Base-by-base conservation (phyloP, 2,113 vertebrate genomes). In the Rhodinocichla rosea region DNA sequence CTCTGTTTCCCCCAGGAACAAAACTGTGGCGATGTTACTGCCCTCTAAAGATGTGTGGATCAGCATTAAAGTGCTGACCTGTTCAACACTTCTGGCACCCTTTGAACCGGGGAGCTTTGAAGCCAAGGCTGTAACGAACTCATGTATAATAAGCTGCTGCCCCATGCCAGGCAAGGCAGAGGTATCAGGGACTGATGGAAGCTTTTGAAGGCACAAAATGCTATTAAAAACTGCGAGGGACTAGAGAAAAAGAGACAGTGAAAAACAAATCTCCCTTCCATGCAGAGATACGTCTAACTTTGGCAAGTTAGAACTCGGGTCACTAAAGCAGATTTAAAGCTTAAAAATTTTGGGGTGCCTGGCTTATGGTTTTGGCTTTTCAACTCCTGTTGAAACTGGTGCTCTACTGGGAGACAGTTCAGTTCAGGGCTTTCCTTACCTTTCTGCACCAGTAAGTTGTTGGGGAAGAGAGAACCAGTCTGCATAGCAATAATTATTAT, bases 401-500 rank as follows among this genome's bases (percentile, higher is more conserved):
- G 40, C 64, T 92, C 64, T 83, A 53, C 52, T 26, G 68, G 73
- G 68, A 92, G 76, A 45, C 52, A 28, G 82, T 91, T 90, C 92
- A 93, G 55, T 59, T 94, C 64, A 94, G 83, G 62, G 76, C 68
- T 94, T 77, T 91, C 50, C 78, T 89, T 82, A 30, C 78, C 40
- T 60, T 88, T 62, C 91, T 92, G 84, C 85, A 80, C 92, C 85
- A 90, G 53, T 88, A 75, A 89, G 68, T 67, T 93, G n/a, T 32
- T 56, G 91, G 90, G 92, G 94, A 96, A 89, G 68, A 60, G 68
- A 96, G 94, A 92, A 92, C 47, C 85, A 81, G 95, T 53, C 86
- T 95, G 90, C 90, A 50, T 83, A 95, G 94, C 93, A 96, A 95
- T 93, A 96, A 96, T 96, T 97, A 97, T 97, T 96, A 97, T 96